Evolutionary conservation across 2,888 invertebrate species (phyloP).

Genomic region (Prosopocoilus inquinatus): DNA sequence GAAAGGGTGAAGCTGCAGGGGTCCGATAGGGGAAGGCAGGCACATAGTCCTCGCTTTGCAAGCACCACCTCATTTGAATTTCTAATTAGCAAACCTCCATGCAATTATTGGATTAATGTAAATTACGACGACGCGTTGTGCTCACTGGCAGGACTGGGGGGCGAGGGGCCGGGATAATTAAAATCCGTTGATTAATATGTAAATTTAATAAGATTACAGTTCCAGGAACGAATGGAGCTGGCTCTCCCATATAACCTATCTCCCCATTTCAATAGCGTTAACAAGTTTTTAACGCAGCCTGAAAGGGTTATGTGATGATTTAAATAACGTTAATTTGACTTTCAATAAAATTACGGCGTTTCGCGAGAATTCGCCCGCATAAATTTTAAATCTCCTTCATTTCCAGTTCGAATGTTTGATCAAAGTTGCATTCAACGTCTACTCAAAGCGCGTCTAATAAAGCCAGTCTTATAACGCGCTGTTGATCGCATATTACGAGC

Average conservation of each 20-base stretch:
- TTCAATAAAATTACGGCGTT: conserved; percentile 17
- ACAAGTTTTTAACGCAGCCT: conserved; percentile 30
- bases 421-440: too few relatives aligned
- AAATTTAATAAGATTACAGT: conserved; percentile 98
- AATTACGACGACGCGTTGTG: conserved; percentile 77
- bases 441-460: too few relatives aligned
- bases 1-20: conserved; percentile 38
- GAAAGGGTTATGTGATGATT: conserved; percentile 27
- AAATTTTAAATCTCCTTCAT: neutral
- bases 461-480: too few relatives aligned
- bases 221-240: conserved; percentile 73
- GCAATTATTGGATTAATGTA: conserved; percentile 93
- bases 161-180: conserved; percentile 77
- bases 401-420: too few relatives aligned
- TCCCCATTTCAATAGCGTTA: conserved; percentile 36
- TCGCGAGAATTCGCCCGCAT: neutral
- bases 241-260: conserved; percentile 31
- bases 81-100: conserved; percentile 90
- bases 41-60: conserved; percentile 54
- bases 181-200: conserved; percentile 98
- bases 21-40: conserved; percentile 34
- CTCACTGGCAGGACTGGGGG: conserved; percentile 47
- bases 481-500: too few relatives aligned
- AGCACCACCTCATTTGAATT: conserved; percentile 87
- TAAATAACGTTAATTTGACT: conserved; percentile 30